Percentiles rank a stretch among this genome's conserved stretches.
phyloP scores from a whole-genome alignment of 2,888 invertebrate species.

The Ennomos fuscantarius region DNA sequence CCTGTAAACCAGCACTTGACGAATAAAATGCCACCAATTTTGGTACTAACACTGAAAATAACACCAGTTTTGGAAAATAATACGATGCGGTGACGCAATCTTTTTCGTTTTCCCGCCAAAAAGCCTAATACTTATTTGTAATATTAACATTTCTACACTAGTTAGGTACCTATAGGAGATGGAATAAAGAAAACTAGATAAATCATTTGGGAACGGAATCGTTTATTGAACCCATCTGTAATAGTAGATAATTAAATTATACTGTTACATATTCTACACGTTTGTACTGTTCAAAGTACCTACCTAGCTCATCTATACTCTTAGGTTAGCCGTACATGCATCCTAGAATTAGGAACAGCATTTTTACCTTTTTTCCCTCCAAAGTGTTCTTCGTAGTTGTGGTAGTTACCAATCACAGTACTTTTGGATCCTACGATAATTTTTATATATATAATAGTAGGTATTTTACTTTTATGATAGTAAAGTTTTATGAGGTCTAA shows the following conservation, averaged over 20 bases:
- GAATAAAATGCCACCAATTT: too few species aligned
- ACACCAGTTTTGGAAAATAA: too few species aligned
- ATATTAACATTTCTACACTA: background rate
- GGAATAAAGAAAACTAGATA: constrained; percentile 59
- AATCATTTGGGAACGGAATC: constrained; percentile 81
- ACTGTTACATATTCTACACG: constrained; percentile 71
- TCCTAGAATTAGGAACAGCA: constrained; percentile 50
- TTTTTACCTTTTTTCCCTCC: constrained; percentile 50
- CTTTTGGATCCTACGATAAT: constrained; percentile 68
- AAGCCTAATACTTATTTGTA: too few species aligned
- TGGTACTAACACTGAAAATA: too few species aligned
- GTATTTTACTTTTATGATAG: constrained; percentile 35
- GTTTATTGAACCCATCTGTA: constrained; percentile 83
- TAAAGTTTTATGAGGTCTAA: constrained; percentile 40
- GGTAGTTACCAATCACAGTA: constrained; percentile 80
- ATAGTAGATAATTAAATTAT: constrained; percentile 82
- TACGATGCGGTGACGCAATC: too few species aligned
- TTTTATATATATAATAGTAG: constrained; percentile 55
- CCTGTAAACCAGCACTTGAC: too few species aligned
- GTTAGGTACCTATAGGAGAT: background rate
- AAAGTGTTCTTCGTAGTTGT: constrained; percentile 64
- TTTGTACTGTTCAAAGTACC: constrained; percentile 83
- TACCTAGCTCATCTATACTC: constrained; percentile 76
- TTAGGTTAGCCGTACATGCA: constrained; percentile 74
- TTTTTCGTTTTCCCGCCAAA: too few species aligned